Percentiles rank a stretch among this genome's conserved stretches.
Evolutionary conservation across 2,888 invertebrate species (phyloP).

Genomic region (Coleophora flavipennella): DNA sequence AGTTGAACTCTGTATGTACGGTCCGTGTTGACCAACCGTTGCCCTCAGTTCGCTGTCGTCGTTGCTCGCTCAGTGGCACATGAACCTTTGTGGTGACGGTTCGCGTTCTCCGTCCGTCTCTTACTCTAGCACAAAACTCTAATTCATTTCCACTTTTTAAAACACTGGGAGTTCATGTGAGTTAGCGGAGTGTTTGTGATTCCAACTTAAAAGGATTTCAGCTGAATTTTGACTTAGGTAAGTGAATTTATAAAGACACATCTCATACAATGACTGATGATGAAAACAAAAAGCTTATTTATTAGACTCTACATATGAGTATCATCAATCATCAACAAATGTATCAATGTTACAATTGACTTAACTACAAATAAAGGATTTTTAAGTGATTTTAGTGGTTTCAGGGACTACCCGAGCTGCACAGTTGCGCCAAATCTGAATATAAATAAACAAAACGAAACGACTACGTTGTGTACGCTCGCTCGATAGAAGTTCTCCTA

Average conservation of each 20-base stretch:
- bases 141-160: constrained; percentile 23
- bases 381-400: too few species aligned
- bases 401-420: too few species aligned
- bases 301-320: too few species aligned
- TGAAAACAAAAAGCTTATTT: too few species aligned
- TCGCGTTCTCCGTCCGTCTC: constrained; percentile 21
- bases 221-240: constrained; percentile 25
- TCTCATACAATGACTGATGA: too few species aligned
- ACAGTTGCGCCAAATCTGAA: too few species aligned
- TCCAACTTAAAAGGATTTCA: constrained; percentile 27
- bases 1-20: constrained; percentile 25
- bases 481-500: too few species aligned
- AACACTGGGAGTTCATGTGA: constrained; percentile 18
- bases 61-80: constrained; percentile 38
- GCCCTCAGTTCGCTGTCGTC: constrained; percentile 47
- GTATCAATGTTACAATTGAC: too few species aligned
- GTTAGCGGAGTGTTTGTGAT: constrained; percentile 27
- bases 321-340: too few species aligned
- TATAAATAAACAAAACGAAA: too few species aligned
- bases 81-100: constrained; percentile 15
- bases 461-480: too few species aligned
- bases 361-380: too few species aligned
- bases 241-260: neutral
- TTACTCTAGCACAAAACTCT: constrained; percentile 20
- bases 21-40: constrained; percentile 14